These are phyloP conservation scores for Apis cerana DNA, from an alignment of 1,140 invertebrate species.

Conservation along the genomic window DNA sequence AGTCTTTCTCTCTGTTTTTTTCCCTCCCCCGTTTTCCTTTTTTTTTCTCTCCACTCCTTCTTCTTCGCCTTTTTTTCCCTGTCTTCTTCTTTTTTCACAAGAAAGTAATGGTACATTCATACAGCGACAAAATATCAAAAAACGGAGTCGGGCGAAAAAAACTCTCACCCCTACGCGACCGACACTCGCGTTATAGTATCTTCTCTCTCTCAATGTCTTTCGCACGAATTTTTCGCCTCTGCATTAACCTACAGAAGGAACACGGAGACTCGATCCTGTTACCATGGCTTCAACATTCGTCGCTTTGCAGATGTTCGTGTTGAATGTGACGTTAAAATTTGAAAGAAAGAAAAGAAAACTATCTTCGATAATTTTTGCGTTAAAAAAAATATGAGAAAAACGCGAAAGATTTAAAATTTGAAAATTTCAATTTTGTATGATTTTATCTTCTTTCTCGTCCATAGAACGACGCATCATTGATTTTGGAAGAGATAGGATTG, in stretches of 20 bases:
- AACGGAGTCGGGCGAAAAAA: neutral
- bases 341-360: too few relatives aligned
- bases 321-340: neutral
- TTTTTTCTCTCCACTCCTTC: neutral
- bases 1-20: neutral
- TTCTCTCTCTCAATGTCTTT: neutral
- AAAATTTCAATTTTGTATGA: too few relatives aligned
- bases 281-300: neutral
- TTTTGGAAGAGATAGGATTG: neutral
- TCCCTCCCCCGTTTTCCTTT: neutral
- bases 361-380: neutral
- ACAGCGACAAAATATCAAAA: slow-evolving; percentile 15
- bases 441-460: accelerated
- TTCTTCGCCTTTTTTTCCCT: neutral
- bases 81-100: neutral
- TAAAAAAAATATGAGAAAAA: neutral
- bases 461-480: neutral
- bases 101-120: slow-evolving; percentile 12
- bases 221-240: neutral
- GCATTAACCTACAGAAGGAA: neutral
- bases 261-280: neutral
- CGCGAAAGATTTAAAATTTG: neutral
- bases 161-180: neutral
- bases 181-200: neutral
- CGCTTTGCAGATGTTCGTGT: neutral